Evolutionary conservation across 2,113 vertebrate species (phyloP).

Genomic region (Nannospalax galili): DNA sequence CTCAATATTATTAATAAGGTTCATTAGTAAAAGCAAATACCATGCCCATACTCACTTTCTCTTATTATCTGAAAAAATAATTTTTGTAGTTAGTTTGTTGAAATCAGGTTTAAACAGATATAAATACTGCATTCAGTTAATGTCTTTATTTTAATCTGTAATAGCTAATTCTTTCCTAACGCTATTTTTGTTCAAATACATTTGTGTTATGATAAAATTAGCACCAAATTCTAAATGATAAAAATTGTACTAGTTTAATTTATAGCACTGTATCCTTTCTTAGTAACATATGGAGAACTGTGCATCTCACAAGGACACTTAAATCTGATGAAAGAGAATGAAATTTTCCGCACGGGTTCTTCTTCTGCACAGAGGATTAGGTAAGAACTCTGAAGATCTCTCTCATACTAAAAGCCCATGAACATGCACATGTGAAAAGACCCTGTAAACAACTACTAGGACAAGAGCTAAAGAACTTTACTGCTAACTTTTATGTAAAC

Average conservation of each 20-base stretch:
- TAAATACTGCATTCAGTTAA: not conserved
- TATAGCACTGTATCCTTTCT: not conserved
- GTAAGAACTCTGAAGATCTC: not conserved
- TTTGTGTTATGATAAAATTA: not conserved
- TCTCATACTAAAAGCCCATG: not conserved
- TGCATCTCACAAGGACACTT: not conserved
- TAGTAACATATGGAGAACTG: not conserved
- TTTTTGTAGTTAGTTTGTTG: not conserved
- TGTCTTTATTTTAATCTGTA: slow-evolving; percentile 6
- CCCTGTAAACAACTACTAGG: not conserved
- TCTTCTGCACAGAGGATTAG: not conserved
- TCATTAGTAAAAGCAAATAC: not conserved
- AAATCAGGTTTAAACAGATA: slow-evolving; percentile 25
- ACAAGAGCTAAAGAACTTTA: slow-evolving; percentile 4
- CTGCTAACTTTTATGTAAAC: not conserved
- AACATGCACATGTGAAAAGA: not conserved
- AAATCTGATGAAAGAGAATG: not conserved
- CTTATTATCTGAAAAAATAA: slow-evolving; percentile 28
- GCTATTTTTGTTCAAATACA: not conserved
- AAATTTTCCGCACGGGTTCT: not conserved
- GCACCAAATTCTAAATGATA: not conserved
- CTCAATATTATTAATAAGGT: not conserved
- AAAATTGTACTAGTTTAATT: not conserved
- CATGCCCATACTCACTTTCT: not conserved
- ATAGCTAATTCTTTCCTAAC: not conserved